Base-by-base conservation (phyloP, 2,797 vertebrate genomes). In the Meda fulgida region DNA sequence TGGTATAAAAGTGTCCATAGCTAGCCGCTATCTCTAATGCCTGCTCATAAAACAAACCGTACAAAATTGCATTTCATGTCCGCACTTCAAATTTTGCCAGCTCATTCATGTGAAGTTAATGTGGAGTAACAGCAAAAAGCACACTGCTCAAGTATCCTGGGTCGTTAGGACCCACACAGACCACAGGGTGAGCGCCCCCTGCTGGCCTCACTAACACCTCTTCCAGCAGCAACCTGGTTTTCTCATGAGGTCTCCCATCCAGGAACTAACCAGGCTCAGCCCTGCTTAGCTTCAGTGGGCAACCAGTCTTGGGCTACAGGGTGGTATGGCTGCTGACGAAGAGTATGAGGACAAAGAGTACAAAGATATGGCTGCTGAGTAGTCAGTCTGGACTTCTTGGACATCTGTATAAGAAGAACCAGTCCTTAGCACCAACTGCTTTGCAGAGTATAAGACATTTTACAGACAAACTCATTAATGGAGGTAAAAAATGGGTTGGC, bases 71-170 rank as follows among this genome's bases (percentile, higher is more conserved):
- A 29, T 23, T 18, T 72, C 18, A 18, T 69, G 70, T 78, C 60
- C 67, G 29, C 71, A 65, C 53, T 31, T 82, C 5, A 65, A 75
- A 63, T 3, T 14, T 78, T 40, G 55, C 46, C 82, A 76, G 58
- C 73, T n/a, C 43, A 63, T 29, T 53, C 70, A 53, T 84, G 69
- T 82, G 75, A 70, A 58, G 53, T 16, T 77, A 76, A 88, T 86
- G 18, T 26, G 51, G 51, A 85, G 66, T 71, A 87, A 51, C 2
- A 3, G 40, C 40, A 81, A 23, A 70, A 36, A 55, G 23, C 43
- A 70, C 13, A 26, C 11, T 0, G 38, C 58, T 63, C 0, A 0
- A 19, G 23, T 31, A 31, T 3, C 1, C 31, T 31, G 31, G 31
- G 31, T 1, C 31, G 31, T 31, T 31, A 31, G 31, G 31, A 31